These are phyloP conservation scores for Heliangelus exortis DNA, from an alignment of 2,797 vertebrate genomes.

Conservation along the genomic window DNA sequence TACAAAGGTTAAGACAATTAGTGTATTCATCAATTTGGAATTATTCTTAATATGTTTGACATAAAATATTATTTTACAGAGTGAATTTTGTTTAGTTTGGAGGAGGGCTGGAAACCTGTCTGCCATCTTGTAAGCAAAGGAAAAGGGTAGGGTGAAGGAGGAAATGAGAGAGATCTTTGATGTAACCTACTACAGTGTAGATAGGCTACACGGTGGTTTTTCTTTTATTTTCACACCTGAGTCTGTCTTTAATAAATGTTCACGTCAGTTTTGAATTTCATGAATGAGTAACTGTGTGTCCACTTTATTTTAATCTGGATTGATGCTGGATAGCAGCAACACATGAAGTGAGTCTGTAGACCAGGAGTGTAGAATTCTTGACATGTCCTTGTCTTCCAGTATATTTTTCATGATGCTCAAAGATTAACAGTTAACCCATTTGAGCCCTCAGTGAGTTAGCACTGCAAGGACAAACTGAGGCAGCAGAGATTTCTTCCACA, in stretches of 20 bases:
- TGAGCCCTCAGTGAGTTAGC: too few species aligned
- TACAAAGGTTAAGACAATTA: background rate
- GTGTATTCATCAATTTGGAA: background rate
- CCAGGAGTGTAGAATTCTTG: too few species aligned
- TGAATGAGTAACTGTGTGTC: background rate
- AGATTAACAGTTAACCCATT: too few species aligned
- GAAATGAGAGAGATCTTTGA: background rate
- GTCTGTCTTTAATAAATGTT: background rate
- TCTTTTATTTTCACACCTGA: background rate
- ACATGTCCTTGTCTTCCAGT: too few species aligned
- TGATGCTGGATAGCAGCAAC: too few species aligned
- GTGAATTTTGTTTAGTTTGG: background rate
- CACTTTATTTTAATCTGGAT: too few species aligned
- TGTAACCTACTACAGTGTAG: background rate
- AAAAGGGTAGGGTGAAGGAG: background rate
- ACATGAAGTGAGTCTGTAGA: too few species aligned
- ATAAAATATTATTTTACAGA: background rate
- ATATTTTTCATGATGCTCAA: too few species aligned
- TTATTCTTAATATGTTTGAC: background rate
- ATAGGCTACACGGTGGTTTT: accelerated
- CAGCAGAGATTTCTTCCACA: too few species aligned
- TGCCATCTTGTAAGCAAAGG: background rate
- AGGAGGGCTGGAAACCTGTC: background rate
- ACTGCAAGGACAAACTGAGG: too few species aligned
- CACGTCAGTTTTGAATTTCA: background rate